These are phyloP conservation scores for Okamejei kenojei DNA, from an alignment of 2,797 vertebrate species.

Conservation along the genomic window DNA sequence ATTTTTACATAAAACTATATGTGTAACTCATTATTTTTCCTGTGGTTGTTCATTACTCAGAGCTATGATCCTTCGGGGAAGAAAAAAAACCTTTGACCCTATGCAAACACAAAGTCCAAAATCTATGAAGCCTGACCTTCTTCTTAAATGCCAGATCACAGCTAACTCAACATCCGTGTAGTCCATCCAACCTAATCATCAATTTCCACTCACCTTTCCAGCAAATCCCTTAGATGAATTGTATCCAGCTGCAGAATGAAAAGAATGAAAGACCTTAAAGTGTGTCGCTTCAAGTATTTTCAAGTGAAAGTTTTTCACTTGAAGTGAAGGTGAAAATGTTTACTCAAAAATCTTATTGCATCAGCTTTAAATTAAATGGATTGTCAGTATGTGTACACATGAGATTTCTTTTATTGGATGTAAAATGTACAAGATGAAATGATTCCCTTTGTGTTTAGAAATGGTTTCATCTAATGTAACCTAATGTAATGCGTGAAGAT, in stretches of 20 bases:
- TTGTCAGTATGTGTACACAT: too few species aligned
- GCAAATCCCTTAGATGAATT: background rate
- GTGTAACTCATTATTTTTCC: background rate
- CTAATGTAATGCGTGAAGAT: too few species aligned
- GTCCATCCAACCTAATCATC: background rate
- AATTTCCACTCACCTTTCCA: background rate
- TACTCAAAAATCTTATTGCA: background rate
- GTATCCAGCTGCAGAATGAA: background rate
- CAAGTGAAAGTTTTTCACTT: background rate
- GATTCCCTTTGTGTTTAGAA: too few species aligned
- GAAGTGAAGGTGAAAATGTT: background rate
- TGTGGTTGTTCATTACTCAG: background rate
- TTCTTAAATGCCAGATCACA: background rate
- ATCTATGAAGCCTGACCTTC: background rate
- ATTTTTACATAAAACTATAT: background rate
- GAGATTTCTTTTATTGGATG: too few species aligned
- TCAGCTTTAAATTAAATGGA: background rate
- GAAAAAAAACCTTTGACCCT: background rate
- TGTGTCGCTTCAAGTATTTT: background rate
- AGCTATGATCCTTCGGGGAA: background rate
- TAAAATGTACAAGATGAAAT: too few species aligned
- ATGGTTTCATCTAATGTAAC: too few species aligned
- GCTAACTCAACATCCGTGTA: background rate
- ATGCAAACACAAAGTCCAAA: background rate
- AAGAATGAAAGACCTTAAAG: background rate